Base-by-base conservation (phyloP, 2,113 vertebrate species). In the Takifugu bimaculatus region DNA sequence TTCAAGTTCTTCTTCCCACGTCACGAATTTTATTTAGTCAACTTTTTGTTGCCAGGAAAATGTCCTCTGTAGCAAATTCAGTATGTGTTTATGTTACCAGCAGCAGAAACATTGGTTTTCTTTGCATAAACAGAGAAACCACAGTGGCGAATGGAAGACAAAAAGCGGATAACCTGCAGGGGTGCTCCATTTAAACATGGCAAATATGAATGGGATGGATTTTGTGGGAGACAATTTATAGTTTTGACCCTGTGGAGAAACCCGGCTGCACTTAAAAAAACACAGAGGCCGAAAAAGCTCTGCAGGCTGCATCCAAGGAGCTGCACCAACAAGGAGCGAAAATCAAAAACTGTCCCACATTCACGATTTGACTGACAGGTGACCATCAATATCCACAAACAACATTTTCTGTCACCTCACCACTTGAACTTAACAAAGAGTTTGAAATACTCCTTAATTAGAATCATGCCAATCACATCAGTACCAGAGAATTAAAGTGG, bases 41-140 rank as follows among this genome's bases (percentile, higher is more conserved):
- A 28, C 25, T 4, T 27, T 26, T 52, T 52, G 64, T 72, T 68
- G 39, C 75, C 68, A 48, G 57, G 32, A 58, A 65, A 68, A 65
- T 55, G 11, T 45, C 44, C 45, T 51, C 48, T 58, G 52, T 49
- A 50, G 61, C 65, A 25, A 59, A 49, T 45, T 32, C 58, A 78
- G 65, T 47, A 68, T 57, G 68, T 49, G 26, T 65, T 60, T 62
- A 62, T 69, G 64, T 78, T 70, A 75, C 66, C 60, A 73, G 62
- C 65, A 64, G 75, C 68, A 64, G 72, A 60, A 29, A 64, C 48
- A 57, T 71, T 15, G 63, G 71, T 78, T 77, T 59, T 55, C 63
- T 49, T 55, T 45, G 57, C 65, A 70, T 57, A 68, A 67, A 73
- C 70, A 59, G 35, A 48, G 20, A 54, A 62, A 75, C 69, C 65